Evolutionary conservation across 2,888 invertebrate genomes (phyloP), one percentile per base, ranked within the genome.

Genomic region (Euclidia mi): DNA sequence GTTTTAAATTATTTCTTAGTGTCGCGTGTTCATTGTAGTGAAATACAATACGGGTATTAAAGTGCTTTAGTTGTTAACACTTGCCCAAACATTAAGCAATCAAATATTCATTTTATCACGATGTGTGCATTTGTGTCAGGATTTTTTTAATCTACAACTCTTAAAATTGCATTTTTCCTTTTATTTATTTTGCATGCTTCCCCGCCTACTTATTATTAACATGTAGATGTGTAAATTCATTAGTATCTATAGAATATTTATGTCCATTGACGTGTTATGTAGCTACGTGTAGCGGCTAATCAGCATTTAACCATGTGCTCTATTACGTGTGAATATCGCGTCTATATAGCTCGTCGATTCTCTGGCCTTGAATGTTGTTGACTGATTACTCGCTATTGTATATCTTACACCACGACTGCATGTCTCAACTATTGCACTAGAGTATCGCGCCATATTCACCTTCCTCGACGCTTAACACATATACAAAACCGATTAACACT

Each of bases 331-430:
- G 28, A 59, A 61, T 49, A 51, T 63, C 65, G 61, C 63, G 67
- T 60, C 59, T 60, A n/a, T n/a, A n/a, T n/a, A 49, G 56, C 53
- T 70, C 15, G 3, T 37, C 15, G 47, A 46, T 49, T 14, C 57
- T 59, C 48, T 25, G 28, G 20, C 91, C 91, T 92, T 92, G 89
- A 87, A 78, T 82, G 84, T 85, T 88, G 87, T 91, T 88, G 85
- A 85, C 89, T 88, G 85, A 88, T 89, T 87, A 84, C 79, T 79
- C 69, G 78, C 78, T 69, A 83, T 83, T 84, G 82, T 86, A 76
- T 80, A 76, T 77, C 73, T 72, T 75, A 77, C 69, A 71, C 66
- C 65, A 61, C 60, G 50, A 56, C 53, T 34, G 40, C 40, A 61
- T 73, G 70, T 71, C 68, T 69, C 70, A 76, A 72, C 44, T 59